phyloP scores from a whole-genome alignment of 2,113 vertebrate species.

The Craseonycteris thonglongyai region DNA sequence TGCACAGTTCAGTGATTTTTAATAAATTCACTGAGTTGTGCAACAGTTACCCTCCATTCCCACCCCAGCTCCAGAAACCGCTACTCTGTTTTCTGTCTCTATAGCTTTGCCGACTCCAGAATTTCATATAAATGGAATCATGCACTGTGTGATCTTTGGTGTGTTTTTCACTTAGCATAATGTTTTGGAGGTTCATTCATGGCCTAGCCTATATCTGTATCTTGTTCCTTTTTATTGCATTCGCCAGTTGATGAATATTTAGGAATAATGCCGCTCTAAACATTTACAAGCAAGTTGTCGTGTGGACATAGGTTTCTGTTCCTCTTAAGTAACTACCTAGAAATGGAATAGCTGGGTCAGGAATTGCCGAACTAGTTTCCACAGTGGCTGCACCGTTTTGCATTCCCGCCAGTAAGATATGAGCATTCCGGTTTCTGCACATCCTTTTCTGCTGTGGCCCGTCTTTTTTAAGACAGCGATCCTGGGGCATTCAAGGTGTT shows the following conservation, averaged over 20 bases:
- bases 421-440: background rate
- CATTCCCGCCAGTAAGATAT: background rate
- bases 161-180: background rate
- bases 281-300: background rate
- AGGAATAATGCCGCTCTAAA: background rate
- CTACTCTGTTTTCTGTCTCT: background rate
- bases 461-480: background rate
- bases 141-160: background rate
- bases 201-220: background rate
- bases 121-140: background rate
- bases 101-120: background rate
- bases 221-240: background rate
- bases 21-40: background rate
- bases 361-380: background rate
- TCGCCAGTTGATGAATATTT: background rate
- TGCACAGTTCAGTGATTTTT: background rate
- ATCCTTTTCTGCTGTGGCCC: background rate
- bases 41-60: background rate
- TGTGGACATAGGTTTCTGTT: background rate
- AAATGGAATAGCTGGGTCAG: background rate
- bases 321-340: background rate
- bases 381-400: background rate
- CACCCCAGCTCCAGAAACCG: background rate
- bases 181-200: background rate
- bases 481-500: background rate